These are phyloP conservation scores for Drosophila micromelanica DNA, from an alignment of 1,140 invertebrate genomes.

Conservation along the genomic window DNA sequence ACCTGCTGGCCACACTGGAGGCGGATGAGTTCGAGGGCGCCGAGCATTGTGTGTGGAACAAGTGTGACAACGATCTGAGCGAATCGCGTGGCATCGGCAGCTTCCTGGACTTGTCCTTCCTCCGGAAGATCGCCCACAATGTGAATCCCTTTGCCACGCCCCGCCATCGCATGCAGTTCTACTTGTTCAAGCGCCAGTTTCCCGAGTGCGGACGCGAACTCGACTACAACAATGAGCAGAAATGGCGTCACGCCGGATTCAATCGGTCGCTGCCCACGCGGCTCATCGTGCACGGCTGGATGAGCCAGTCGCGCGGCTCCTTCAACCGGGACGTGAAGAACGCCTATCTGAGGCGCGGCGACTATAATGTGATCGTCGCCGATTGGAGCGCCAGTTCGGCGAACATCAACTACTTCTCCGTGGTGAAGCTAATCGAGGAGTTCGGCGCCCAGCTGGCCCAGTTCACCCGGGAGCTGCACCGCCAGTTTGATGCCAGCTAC, in stretches of 20 bases:
- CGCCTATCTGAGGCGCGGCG: slow-evolving; percentile 86
- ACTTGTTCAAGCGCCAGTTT: slow-evolving; percentile 65
- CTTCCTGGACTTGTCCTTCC: slow-evolving; percentile 66
- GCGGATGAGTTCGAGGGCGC: slow-evolving; percentile 65
- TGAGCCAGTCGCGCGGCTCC: slow-evolving; percentile 79
- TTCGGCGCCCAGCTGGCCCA: slow-evolving; percentile 80
- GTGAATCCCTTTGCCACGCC: slow-evolving; percentile 61
- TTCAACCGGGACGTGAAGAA: slow-evolving; percentile 79
- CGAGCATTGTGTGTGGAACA: slow-evolving; percentile 59
- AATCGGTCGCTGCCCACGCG: slow-evolving; percentile 72
- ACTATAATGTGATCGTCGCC: slow-evolving; percentile 88
- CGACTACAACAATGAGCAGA: slow-evolving; percentile 35
- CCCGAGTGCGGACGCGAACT: slow-evolving; percentile 67
- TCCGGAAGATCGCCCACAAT: slow-evolving; percentile 71
- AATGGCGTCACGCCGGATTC: slow-evolving; percentile 48
- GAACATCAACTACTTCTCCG: slow-evolving; percentile 85
- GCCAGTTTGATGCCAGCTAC: slow-evolving; percentile 45
- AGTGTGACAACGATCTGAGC: slow-evolving; percentile 72
- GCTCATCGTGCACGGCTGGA: slow-evolving; percentile 81
- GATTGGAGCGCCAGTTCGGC: slow-evolving; percentile 87
- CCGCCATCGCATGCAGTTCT: slow-evolving; percentile 70
- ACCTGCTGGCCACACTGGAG: slow-evolving; percentile 40
- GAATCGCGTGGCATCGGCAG: slow-evolving; percentile 54
- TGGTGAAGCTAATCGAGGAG: slow-evolving; percentile 85
- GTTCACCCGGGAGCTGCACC: slow-evolving; percentile 66